Base-by-base conservation (phyloP, 2,797 vertebrate species). In the Crocodylus rhombifer region DNA sequence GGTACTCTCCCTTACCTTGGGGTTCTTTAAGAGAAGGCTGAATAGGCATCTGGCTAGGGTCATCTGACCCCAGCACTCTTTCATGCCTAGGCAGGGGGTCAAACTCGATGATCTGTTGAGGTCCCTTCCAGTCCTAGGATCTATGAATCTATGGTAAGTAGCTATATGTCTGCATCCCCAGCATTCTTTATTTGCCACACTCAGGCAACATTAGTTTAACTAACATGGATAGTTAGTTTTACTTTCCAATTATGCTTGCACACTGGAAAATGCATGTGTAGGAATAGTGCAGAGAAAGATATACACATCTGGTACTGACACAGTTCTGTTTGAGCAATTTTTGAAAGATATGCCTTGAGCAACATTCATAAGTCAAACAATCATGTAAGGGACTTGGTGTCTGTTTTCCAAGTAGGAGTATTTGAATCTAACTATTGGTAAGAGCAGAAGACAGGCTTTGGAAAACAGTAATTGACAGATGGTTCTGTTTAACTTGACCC, bases 281-380 rank as follows among this genome's bases (percentile, higher is more conserved):
- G 81, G 77, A 97, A 77, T 86, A 73, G 13, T 86, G 61, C 17
- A 92, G 75, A 91, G 56, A 79, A 77, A 86, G 42, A 77, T 51
- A 77, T 63, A 14, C n/a, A 77, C 86, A 63, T 13, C 20, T 4
- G 77, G 57, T 16, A 61, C 75, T 87, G 86, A 92, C 86, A 94
- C 5, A 93, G 61, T 71, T 96, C 82, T 74, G 69, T 91, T 87
- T 91, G 80, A 96, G 82, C 67, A 90, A 90, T 42, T 88, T 84
- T 92, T 96, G 67, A 84, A 61, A 94, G 95, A 87, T 76, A 94
- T 60, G 89, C 93, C 91, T 93, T 10, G 4, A 96, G 92, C 92
- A 95, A 96, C 80, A 88, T 91, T 87, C 78, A 60, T 80, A 91
- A 33, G 67, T 94, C 95, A 95, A 97, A 88, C 61, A 92, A 71